A percentile compares a stretch with the other conserved stretches of the same genome.
Conservation (phyloP, 2,113 vertebrate species). For the Misgurnus mizolepis region DNA sequence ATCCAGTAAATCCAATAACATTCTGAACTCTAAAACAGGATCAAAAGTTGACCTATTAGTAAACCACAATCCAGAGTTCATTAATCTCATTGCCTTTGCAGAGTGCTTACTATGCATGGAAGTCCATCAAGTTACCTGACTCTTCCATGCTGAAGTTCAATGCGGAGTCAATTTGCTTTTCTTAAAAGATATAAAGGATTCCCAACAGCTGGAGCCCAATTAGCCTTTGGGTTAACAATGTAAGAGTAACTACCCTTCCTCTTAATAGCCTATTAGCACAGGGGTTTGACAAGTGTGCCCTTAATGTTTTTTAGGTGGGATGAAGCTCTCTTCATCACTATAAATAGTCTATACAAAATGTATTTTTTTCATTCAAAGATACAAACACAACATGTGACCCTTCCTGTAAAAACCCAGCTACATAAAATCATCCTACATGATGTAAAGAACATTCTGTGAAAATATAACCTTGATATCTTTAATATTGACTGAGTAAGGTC, state of each 20-base stretch:
- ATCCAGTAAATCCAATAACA: constrained; percentile 9
- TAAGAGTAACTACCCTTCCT: constrained; percentile 70
- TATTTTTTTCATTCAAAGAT: too few species aligned
- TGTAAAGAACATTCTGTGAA: too few species aligned
- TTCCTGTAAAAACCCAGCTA: too few species aligned
- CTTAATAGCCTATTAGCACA: constrained; percentile 72
- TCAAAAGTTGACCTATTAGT: constrained; percentile 12
- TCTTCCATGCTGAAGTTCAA: constrained; percentile 18
- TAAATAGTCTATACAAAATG: too few species aligned
- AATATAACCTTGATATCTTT: too few species aligned
- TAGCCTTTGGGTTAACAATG: constrained; percentile 71
- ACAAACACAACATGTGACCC: too few species aligned
- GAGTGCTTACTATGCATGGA: constrained; percentile 13
- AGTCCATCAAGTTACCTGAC: constrained; percentile 19
- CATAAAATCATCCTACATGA: too few species aligned
- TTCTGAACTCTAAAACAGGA: neutral
- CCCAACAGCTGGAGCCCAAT: constrained; percentile 67
- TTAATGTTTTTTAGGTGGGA: constrained; percentile 18
- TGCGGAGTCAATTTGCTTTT: constrained; percentile 44
- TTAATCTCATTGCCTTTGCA: neutral
- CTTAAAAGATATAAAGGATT: constrained; percentile 69
- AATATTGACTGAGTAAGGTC: too few species aligned
- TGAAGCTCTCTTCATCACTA: neutral
- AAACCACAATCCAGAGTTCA: neutral
- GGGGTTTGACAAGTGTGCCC: constrained; percentile 60